Evolutionary conservation across 2,113 vertebrate genomes (phyloP).

Genomic region (Gobiocypris rarus): DNA sequence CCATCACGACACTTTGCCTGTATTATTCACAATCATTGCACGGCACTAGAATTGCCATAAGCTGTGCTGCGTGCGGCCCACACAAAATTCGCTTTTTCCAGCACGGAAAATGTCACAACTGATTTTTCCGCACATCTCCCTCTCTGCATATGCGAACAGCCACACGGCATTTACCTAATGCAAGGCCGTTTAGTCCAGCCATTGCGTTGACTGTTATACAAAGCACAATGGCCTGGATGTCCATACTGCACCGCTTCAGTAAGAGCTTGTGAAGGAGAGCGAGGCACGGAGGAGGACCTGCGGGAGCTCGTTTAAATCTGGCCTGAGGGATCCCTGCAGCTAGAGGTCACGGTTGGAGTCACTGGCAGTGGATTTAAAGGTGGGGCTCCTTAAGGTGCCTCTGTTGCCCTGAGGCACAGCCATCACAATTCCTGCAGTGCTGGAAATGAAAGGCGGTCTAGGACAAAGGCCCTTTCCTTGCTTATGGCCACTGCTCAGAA

Average conservation of each 20-base stretch:
- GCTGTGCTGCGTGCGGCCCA: too few species aligned
- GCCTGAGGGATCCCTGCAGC: conserved; percentile 81
- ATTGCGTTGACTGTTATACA: conserved; percentile 46
- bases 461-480: conserved; percentile 78
- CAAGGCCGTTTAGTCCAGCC: conserved; percentile 44
- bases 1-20: conserved; percentile 34
- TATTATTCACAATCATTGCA: neutral
- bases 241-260: conserved; percentile 59
- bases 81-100: neutral
- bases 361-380: conserved; percentile 78
- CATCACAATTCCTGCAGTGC: conserved; percentile 80
- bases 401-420: conserved; percentile 79
- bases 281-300: conserved; percentile 69
- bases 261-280: conserved; percentile 56
- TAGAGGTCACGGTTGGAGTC: conserved; percentile 80
- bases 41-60: neutral
- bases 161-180: conserved; percentile 48
- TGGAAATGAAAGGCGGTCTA: conserved; percentile 74
- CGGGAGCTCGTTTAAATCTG: conserved; percentile 85
- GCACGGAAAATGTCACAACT: conserved; percentile 46
- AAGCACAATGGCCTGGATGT: conserved; percentile 53
- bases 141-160: conserved; percentile 55
- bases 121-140: conserved; percentile 25
- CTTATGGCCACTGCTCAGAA: conserved; percentile 75
- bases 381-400: conserved; percentile 80